phyloP scores from a whole-genome alignment of 2,797 vertebrate genomes.

The Ibycter americanus region DNA sequence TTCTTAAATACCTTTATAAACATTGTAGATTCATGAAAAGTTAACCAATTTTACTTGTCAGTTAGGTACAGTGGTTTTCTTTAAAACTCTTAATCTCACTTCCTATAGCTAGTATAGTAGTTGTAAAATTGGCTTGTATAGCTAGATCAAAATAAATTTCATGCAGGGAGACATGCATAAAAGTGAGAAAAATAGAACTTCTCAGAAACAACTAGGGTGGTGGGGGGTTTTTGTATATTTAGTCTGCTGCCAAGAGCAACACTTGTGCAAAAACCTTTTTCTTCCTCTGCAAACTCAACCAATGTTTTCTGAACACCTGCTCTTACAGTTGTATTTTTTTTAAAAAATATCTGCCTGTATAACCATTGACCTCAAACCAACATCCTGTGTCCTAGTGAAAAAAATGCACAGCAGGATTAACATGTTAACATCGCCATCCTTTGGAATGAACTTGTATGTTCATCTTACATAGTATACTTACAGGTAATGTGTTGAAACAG shows the following conservation, averaged over 20 bases:
- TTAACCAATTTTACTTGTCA: not conserved
- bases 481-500: not conserved
- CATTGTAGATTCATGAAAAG: not conserved
- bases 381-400: constrained; percentile 35
- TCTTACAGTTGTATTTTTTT: not conserved
- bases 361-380: constrained; percentile 48
- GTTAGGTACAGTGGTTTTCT: not conserved
- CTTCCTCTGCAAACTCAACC: constrained; percentile 7
- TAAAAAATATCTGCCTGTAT: not conserved
- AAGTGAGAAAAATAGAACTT: constrained; percentile 7
- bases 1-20: not conserved
- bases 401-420: not conserved
- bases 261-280: not conserved
- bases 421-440: not conserved
- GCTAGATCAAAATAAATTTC: not conserved
- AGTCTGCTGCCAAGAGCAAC: constrained; percentile 15
- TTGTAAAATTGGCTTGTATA: not conserved
- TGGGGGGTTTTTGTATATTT: not conserved
- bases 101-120: not conserved
- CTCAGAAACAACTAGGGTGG: not conserved
- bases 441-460: not conserved
- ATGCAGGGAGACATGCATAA: not conserved
- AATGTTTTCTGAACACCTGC: constrained; percentile 52
- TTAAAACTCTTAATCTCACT: not conserved
- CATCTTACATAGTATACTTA: not conserved